Evolutionary conservation across 2,888 invertebrate species (phyloP), one percentile per base, ranked within the genome.

Genomic region (Ptychoptera contaminata): DNA sequence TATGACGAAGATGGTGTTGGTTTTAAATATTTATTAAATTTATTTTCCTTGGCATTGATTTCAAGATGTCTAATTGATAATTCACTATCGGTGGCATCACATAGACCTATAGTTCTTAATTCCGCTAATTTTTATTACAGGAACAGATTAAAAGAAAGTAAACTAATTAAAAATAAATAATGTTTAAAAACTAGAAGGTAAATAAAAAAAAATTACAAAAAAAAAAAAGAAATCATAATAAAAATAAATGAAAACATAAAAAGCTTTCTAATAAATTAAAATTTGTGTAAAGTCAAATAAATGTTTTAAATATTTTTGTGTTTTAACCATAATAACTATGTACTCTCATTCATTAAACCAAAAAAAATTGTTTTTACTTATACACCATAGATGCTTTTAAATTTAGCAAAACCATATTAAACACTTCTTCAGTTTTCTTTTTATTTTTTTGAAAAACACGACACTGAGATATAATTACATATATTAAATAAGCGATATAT

Each of bases 21-120:
- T 14, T 32, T 10, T 37, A 37, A 37, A 37, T 29, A 37, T 29
- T 29, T 23, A 37, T 37, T 42, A 14, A 30, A 37, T 42, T 42
- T 37, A 37, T 30, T 42, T 37, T 32, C 23, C 42, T 43, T 32
- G 39, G 39, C 32, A 42, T 41, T 45, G 40, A 36, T 46, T 39
- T 45, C 38, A 40, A 38, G 32, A 43, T 48, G 50, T 42, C 46
- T 42, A 46, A 56, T 53, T 40, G 56, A 52, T 43, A 53, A 48
- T 49, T 54, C 53, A 52, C 54, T 55, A 46, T 53, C 53, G 38
- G 50, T 53, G 40, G 52, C 54, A 52, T 54, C 53, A 47, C 54
- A 52, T 37, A 51, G 53, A 49, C 55, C 56, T 51, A 58, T 56
- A 48, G 56, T 54, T 53, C 58, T 53, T 52, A 59, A 54, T 51